Base-by-base conservation (phyloP, 2,888 invertebrate genomes). In the Ditula angustiorana region DNA sequence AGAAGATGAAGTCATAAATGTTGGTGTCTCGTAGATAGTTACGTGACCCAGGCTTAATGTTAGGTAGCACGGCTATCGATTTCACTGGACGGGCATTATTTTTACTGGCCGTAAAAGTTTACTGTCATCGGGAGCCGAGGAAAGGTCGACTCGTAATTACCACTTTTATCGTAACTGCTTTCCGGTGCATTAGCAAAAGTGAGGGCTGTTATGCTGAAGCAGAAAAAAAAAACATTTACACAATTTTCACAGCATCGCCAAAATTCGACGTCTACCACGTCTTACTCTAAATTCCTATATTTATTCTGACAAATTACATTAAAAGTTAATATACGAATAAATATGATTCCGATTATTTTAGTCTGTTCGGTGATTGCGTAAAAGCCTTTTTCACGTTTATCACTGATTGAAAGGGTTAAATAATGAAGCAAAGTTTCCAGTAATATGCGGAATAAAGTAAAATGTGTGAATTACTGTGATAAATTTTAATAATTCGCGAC, bases 31-130 rank as follows among this genome's bases (percentile, higher is more conserved):
- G 7, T 50, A 26, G 26, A 37, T 37, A 13, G 13, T 16, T 41
- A 19, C 19, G 47, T 47, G 24, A 3, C 11, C 47, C 47, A 24
- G 47, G 24, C 47, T 67, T 59, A 61, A 61, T 61, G 58, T 33
- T 65, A 62, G 56, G 50, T 58, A 58, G 61, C 57, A 67, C 59
- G 61, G 61, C 53, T 73, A 79, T 79, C 74, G 78, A 81, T 80
- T 77, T 69, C 65, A 47, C 47, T 68, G 71, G 73, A 44, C 71
- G 70, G 59, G 71, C 77, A 79, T 82, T 76, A 81, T 77, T 80
- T 82, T 82, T 81, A 82, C 76, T 75, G 74, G 69, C 76, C 70
- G 75, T 87, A 83, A 85, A 86, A 84, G 72, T 84, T 86, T 79
- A 87, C 75, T 83, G 79, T 83, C 81, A 81, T 80, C 77, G 75